Base-by-base conservation (phyloP, 2,888 invertebrate species). In the Saturnia pavonia region DNA sequence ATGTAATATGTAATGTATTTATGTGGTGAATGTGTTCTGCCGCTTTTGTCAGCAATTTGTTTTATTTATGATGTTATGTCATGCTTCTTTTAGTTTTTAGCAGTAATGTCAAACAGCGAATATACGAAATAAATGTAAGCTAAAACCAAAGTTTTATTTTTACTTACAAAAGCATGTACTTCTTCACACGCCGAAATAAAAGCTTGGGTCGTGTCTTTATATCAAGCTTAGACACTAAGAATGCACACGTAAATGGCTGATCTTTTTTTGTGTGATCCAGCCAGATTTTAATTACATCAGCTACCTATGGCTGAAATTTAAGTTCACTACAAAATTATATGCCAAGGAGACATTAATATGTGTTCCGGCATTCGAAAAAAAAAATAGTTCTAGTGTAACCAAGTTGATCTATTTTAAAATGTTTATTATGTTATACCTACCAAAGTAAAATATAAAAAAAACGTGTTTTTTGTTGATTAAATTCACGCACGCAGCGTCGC, bases 111-210 rank as follows among this genome's bases (percentile, higher is more conserved):
- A 81, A 79, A 82, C 85, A 84, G 84, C 84, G 82, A 88, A 88
- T 86, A 85, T 85, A 81, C 81, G 77, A 76, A 78, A 80, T 87
- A 87, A 85, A 80, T 88, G 84, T 88, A 89, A 89, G 88, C 80
- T 80, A 81, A 72, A 45, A 42, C 4, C 73, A 72, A 71, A 76
- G 65, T 77, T 77, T 77, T 71, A 70, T 76, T 73, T 71, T 65
- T 69, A 14, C 11, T 60, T 14, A 54, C 54, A 45, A 45, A 68
- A 73, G 34, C 34, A 34, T 57, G 66, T 25, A 69, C 54, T 11
- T 22, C 9, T 54, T 22, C 11, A 54, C 54, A 22, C 54, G 22
- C 54, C n/a, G 22, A n/a, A 54, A n/a, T 22, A n/a, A n/a, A 51
- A 1, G 22, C 9, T n/a, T 22, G 54, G 54, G n/a, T 54, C 54